Conservation (phyloP, 2,888 invertebrate species). For the Torymus aiolomorphi region DNA sequence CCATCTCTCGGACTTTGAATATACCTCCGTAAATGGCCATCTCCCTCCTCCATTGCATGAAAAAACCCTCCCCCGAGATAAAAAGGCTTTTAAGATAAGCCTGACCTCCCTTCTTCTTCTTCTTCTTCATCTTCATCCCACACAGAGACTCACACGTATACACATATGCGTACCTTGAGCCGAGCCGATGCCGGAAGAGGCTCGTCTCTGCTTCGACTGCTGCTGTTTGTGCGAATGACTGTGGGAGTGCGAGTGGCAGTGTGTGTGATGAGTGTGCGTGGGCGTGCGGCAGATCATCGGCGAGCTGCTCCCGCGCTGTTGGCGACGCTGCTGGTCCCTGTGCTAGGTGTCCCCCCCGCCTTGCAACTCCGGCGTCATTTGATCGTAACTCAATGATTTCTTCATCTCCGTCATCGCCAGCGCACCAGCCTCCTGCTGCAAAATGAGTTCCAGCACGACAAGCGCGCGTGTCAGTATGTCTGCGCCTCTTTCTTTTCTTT, state of each 20-base stretch:
- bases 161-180: conserved; percentile 69
- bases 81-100: conserved; percentile 44
- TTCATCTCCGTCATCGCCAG: conserved; percentile 82
- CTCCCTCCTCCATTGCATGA: too few species aligned
- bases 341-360: conserved; percentile 76
- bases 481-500: conserved; percentile 6
- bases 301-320: conserved; percentile 63
- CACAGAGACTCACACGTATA: too few species aligned
- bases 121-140: neutral
- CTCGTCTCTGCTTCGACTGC: conserved; percentile 72
- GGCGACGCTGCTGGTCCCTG: conserved; percentile 61
- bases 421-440: conserved; percentile 79
- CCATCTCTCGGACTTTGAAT: too few species aligned
- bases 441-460: conserved; percentile 50
- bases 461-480: conserved; percentile 64
- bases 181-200: conserved; percentile 73
- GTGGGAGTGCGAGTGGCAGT: conserved; percentile 73
- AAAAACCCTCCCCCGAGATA: conserved; percentile 2
- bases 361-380: conserved; percentile 76
- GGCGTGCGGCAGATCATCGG: conserved; percentile 61
- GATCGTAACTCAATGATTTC: conserved; percentile 80
- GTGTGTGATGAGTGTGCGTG: conserved; percentile 72
- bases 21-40: too few species aligned
- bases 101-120: neutral
- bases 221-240: conserved; percentile 74